Evolutionary conservation across 2,113 vertebrate genomes (phyloP), one percentile per base, ranked within the genome.

Genomic region (Tylochromis polylepis): DNA sequence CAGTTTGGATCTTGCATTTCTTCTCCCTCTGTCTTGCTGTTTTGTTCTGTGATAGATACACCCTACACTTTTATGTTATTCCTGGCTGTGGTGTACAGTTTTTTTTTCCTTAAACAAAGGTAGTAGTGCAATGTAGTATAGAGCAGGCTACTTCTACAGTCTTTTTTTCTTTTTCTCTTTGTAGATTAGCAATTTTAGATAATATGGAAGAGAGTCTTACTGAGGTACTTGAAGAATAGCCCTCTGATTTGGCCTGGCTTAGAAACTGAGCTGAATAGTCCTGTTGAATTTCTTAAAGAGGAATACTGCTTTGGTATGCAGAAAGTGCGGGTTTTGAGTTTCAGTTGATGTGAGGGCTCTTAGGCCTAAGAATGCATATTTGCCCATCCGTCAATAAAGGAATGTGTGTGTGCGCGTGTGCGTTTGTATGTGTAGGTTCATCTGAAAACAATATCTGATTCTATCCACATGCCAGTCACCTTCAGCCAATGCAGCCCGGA

Each of bases 381-480:
- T 95, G 89, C 88, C 92, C 90, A 92, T 95, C 91, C 84, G 82
- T 96, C 94, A 95, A 93, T 94, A 85, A 85, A 88, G 86, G 94
- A 95, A 87, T 93, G 91, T 80, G 88, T 93, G 93, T 91, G 84
- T 81, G 90, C 65, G 85, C 83, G 79, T 29, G 87, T 16, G 75
- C 22, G 75, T 85, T 6, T 1, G 41, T 8, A 24, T 29, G 24
- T 29, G 67, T 41, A 3, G 67, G 82, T 94, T 86, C 70, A 83
- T 90, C 86, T 91, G 91, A 92, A 96, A 96, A 95, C 92, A 94
- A 94, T 94, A 94, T 95, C 91, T 89, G 88, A 93, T 95, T 95
- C 92, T 92, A 83, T 95, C 90, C 91, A 92, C 91, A 93, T 95
- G 93, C 87, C 92, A 91, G 90, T 95, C 91, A 95, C 91, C 93